phyloP scores from a whole-genome alignment of 2,797 vertebrate genomes.

The Okamejei kenojei region DNA sequence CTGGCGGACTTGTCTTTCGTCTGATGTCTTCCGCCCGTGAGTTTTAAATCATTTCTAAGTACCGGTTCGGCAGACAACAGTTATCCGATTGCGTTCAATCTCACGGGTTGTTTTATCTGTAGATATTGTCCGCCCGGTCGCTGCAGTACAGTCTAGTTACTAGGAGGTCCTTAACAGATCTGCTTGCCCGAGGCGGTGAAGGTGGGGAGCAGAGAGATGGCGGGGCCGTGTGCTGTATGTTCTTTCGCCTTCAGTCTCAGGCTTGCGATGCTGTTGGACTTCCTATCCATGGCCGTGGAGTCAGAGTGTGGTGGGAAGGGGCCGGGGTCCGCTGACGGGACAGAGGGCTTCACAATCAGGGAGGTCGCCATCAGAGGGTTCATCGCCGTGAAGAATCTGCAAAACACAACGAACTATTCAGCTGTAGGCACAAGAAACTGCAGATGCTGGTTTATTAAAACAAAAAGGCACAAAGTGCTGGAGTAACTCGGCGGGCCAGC shows the following conservation, averaged over 20 bases:
- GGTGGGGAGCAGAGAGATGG: conserved; percentile 48
- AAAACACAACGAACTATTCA: neutral
- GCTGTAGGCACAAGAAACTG: no score
- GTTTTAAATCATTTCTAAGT: neutral
- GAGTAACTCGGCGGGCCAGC: no score
- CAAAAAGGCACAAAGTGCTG: no score
- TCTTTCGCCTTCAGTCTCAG: conserved; percentile 54
- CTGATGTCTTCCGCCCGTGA: neutral
- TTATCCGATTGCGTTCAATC: conserved; percentile 45
- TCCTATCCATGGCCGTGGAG: conserved; percentile 53
- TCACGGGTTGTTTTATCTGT: conserved; percentile 28
- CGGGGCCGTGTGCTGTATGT: conserved; percentile 49
- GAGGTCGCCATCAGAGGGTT: conserved; percentile 52
- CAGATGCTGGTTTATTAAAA: no score
- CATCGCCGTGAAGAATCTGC: conserved; percentile 55
- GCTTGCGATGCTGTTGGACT: conserved; percentile 50
- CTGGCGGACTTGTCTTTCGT: neutral
- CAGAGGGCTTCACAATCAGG: conserved; percentile 52
- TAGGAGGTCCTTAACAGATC: conserved; percentile 43
- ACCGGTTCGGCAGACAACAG: no score
- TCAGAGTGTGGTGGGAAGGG: conserved; percentile 48
- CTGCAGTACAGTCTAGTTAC: conserved; percentile 36
- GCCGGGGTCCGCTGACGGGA: conserved; percentile 47
- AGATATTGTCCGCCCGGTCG: conserved; percentile 40
- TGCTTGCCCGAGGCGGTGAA: conserved; percentile 49